Percentiles rank a stretch among this genome's conserved stretches.
phyloP scores from a whole-genome alignment of 2,113 vertebrate genomes.

The Tonatia bakeri region DNA sequence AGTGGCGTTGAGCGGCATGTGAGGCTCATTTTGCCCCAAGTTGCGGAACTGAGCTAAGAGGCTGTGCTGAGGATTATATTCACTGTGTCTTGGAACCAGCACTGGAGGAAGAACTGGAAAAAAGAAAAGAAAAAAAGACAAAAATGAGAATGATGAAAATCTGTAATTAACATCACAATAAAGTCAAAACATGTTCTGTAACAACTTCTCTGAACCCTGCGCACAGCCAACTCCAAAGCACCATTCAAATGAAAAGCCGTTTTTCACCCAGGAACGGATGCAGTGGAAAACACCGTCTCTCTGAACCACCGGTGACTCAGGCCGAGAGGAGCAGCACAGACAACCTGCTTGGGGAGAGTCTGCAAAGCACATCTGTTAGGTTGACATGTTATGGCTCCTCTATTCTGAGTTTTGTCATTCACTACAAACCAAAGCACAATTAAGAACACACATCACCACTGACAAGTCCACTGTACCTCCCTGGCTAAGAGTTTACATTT shows the following conservation, averaged over 20 bases:
- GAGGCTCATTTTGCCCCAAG: constrained; percentile 93
- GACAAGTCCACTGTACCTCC: neutral
- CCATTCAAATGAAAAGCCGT: neutral
- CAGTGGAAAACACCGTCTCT: neutral
- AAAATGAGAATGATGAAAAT: constrained; percentile 1
- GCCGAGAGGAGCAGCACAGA: fast-evolving
- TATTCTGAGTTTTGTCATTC: neutral
- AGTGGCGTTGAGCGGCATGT: constrained; percentile 98
- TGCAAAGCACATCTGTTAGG: neutral
- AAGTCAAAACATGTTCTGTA: neutral
- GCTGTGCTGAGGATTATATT: constrained; percentile 98
- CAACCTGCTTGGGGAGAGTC: neutral
- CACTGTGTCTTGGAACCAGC: constrained; percentile 97
- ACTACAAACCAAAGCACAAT: neutral
- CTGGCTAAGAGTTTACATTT: neutral
- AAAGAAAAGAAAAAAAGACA: constrained; percentile 20
- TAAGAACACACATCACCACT: neutral
- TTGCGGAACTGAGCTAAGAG: constrained; percentile 97
- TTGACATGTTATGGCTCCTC: neutral
- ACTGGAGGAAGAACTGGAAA: constrained; percentile 94
- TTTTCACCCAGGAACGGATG: neutral
- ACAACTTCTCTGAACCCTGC: neutral
- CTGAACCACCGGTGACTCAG: neutral
- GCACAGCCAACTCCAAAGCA: neutral
- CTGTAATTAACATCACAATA: neutral